Conservation (phyloP, 2,113 vertebrate genomes). For the Suncus etruscus region DNA sequence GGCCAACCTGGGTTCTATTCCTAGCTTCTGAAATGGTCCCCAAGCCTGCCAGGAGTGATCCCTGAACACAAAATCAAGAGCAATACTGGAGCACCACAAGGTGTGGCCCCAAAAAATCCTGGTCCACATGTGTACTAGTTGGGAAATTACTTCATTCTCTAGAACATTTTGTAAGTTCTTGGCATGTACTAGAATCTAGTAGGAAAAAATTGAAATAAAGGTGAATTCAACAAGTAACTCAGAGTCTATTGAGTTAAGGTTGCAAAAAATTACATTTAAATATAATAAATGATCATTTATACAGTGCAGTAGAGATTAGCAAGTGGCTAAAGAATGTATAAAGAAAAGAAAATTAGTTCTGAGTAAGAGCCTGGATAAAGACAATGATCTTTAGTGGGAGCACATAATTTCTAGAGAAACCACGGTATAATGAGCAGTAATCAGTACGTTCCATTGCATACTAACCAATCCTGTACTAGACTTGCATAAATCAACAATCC, state of each 20-base stretch:
- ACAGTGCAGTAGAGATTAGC: not conserved
- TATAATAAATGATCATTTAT: not conserved
- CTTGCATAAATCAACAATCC: not conserved
- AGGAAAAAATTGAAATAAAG: not conserved
- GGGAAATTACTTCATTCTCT: constrained; percentile 2
- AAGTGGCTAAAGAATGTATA: not conserved
- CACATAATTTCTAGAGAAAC: constrained; percentile 41
- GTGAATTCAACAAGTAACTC: not conserved
- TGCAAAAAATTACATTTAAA: not conserved
- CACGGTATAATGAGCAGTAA: not conserved
- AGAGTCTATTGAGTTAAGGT: constrained; percentile 39
- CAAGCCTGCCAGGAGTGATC: too few species aligned
- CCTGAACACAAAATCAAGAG: too few species aligned
- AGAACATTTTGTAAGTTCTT: not conserved
- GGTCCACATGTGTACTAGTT: not conserved
- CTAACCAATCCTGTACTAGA: not conserved
- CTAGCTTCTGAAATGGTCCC: too few species aligned
- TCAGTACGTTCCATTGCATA: not conserved
- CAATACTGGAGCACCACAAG: too few species aligned
- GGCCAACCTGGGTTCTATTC: too few species aligned
- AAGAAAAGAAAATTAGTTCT: constrained; percentile 36
- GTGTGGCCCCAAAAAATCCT: too few species aligned
- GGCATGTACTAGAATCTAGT: not conserved
- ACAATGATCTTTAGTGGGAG: constrained; percentile 11
- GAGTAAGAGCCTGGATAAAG: constrained; percentile 4